A percentile compares a stretch with the other conserved stretches of the same genome.
phyloP scores from a whole-genome alignment of 2,888 invertebrate genomes.

The Camptogramma bilineatum region DNA sequence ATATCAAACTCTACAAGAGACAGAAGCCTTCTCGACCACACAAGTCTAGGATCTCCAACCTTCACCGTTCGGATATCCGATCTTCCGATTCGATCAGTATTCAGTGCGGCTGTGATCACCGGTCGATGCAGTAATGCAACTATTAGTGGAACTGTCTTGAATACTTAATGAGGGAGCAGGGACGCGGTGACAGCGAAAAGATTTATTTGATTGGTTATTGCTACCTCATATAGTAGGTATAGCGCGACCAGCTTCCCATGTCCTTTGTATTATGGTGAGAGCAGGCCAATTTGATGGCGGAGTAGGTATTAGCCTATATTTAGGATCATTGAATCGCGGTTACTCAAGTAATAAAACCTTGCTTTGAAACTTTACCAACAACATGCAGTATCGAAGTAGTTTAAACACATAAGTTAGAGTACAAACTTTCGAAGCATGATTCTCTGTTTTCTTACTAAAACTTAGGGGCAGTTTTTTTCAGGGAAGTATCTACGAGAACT shows the following conservation, averaged over 20 bases:
- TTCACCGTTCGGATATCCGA: constrained; percentile 16
- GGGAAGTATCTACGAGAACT: too few relatives aligned
- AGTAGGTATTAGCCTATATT: too few relatives aligned
- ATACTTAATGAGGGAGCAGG: constrained; percentile 12
- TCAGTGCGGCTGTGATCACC: constrained; percentile 16
- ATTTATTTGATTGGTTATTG: constrained; percentile 14
- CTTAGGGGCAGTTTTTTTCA: too few relatives aligned
- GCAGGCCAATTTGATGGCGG: too few relatives aligned
- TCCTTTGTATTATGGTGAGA: too few relatives aligned
- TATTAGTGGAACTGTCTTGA: constrained; percentile 15
- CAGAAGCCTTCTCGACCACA: background rate
- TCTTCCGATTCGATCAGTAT: constrained; percentile 33
- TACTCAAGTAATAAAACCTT: too few relatives aligned
- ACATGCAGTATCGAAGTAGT: too few relatives aligned
- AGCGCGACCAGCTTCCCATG: background rate
- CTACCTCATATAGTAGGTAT: background rate
- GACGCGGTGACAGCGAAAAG: constrained; percentile 12
- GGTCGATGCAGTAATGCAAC: constrained; percentile 47
- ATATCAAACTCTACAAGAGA: background rate
- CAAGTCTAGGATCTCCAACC: constrained; percentile 12
- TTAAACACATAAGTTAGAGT: too few relatives aligned
- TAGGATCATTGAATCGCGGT: too few relatives aligned
- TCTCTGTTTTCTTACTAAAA: too few relatives aligned
- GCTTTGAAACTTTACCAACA: too few relatives aligned
- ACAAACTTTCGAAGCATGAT: too few relatives aligned